phyloP scores from a whole-genome alignment of 2,797 vertebrate species.

The Chiloscyllium punctatum region DNA sequence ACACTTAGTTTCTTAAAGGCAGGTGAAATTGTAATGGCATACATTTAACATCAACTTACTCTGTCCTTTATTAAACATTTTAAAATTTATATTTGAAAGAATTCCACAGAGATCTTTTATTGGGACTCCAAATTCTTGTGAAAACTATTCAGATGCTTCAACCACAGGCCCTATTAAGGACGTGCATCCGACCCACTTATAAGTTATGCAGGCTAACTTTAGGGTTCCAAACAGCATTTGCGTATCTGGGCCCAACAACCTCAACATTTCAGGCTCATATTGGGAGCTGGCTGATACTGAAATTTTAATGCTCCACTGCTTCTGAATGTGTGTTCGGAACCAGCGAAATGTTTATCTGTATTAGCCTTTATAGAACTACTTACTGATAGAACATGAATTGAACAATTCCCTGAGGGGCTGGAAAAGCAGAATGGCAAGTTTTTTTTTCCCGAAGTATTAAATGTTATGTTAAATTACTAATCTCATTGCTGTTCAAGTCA shows the following conservation, averaged over 20 bases:
- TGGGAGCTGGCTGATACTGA: background rate
- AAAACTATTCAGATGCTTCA: background rate
- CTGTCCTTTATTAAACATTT: background rate
- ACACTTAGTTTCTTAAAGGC: background rate
- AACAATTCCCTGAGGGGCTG: background rate
- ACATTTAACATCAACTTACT: background rate
- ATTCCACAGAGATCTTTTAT: background rate
- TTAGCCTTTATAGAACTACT: background rate
- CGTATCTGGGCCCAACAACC: background rate
- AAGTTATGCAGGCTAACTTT: background rate
- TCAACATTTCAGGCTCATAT: background rate
- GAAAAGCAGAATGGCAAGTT: background rate
- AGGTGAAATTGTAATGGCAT: background rate
- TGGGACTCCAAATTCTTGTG: background rate
- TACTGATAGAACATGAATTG: background rate
- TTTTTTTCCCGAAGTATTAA: background rate
- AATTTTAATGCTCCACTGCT: background rate
- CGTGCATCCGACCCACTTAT: background rate
- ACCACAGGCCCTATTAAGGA: background rate
- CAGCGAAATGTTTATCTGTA: background rate
- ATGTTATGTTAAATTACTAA: background rate
- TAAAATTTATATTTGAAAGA: background rate
- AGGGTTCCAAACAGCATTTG: background rate
- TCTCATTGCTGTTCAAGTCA: background rate
- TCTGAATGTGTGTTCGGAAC: background rate